Conservation (phyloP, 2,888 invertebrate species). For the Iselma pallidipennis region DNA sequence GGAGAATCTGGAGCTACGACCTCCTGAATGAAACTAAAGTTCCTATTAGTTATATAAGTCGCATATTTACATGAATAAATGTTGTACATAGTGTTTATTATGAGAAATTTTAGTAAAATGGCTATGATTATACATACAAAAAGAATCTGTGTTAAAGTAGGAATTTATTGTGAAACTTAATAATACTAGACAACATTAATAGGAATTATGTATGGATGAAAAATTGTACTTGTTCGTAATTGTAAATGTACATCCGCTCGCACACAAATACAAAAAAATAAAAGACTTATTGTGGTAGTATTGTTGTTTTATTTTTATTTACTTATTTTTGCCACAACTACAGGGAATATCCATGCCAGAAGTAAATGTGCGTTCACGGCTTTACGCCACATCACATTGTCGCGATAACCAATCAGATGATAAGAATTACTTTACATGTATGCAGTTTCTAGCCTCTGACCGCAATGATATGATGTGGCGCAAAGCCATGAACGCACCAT, state of each 20-base stretch:
- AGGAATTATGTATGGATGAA: slow-evolving; percentile 44
- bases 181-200: slow-evolving; percentile 26
- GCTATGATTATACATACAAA: slow-evolving; percentile 24
- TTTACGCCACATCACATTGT: too few species aligned
- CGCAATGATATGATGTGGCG: too few species aligned
- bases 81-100: slow-evolving; percentile 29
- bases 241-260: slow-evolving; percentile 48
- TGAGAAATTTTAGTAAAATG: slow-evolving; percentile 16
- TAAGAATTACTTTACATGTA: too few species aligned
- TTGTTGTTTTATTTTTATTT: background rate
- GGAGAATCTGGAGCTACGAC: slow-evolving; percentile 40
- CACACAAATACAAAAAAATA: slow-evolving; percentile 43
- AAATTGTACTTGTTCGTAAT: slow-evolving; percentile 54
- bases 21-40: slow-evolving; percentile 62
- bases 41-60: slow-evolving; percentile 59
- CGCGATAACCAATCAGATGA: too few species aligned
- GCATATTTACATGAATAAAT: slow-evolving; percentile 12
- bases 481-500: too few species aligned
- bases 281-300: background rate
- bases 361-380: background rate
- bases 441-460: too few species aligned
- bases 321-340: background rate
- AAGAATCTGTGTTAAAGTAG: slow-evolving; percentile 31
- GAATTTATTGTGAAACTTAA: slow-evolving; percentile 36
- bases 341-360: too few species aligned